A percentile compares a stretch with the other conserved stretches of the same genome.
These are phyloP conservation scores for Conomelus anceps DNA, from an alignment of 2,888 invertebrate species.

Conservation along the genomic window DNA sequence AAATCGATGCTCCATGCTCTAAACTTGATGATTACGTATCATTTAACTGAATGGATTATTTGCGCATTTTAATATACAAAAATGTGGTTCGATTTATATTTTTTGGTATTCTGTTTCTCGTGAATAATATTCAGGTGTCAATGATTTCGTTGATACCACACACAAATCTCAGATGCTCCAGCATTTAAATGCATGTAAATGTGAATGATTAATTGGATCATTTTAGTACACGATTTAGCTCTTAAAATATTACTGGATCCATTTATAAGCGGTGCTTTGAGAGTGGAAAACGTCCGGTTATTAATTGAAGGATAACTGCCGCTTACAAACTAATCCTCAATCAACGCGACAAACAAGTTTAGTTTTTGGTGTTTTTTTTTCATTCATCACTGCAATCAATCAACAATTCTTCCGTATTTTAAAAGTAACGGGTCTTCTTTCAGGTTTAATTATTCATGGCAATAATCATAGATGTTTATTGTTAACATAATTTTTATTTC, in stretches of 20 bases:
- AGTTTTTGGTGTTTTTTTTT: no score
- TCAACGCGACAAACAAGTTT: background rate
- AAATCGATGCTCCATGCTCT: no score
- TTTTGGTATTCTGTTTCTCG: no score
- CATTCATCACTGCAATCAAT: no score
- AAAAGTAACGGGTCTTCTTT: no score
- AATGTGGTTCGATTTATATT: background rate
- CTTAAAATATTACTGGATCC: background rate
- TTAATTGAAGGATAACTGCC: background rate
- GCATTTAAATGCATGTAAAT: background rate
- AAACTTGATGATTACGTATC: background rate
- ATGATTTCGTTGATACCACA: background rate
- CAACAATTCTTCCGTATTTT: background rate
- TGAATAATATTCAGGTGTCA: background rate
- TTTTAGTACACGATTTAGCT: background rate
- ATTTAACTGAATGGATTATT: no score
- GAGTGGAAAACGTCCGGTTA: background rate
- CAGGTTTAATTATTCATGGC: no score
- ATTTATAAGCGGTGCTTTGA: background rate
- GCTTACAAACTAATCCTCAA: background rate
- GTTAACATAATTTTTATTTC: no score
- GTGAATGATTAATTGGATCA: background rate
- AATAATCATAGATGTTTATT: no score
- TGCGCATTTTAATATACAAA: background rate
- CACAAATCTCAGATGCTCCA: background rate